These are phyloP conservation scores for Aricia artaxerxes DNA, from an alignment of 2,888 invertebrate genomes.

Conservation along the genomic window DNA sequence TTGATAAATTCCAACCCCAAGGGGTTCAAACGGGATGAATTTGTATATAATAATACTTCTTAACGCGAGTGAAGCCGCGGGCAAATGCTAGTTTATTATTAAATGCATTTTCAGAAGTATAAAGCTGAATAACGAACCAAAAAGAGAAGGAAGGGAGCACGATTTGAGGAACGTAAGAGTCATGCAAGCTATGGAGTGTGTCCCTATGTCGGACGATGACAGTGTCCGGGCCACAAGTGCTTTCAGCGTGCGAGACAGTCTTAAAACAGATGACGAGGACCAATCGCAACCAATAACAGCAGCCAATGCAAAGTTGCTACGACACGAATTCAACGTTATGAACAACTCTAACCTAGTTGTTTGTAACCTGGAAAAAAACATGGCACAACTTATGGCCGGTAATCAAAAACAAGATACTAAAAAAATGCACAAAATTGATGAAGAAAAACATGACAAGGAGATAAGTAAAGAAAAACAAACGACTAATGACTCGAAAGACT, in stretches of 20 bases:
- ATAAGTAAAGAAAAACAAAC: conserved; percentile 45
- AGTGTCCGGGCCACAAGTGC: conserved; percentile 76
- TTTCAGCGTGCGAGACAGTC: conserved; percentile 73
- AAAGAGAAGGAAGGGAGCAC: conserved; percentile 62
- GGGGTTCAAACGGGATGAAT: no score
- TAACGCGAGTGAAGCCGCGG: no score
- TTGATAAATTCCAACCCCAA: no score
- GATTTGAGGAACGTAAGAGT: conserved; percentile 64
- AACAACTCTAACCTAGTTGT: conserved; percentile 75
- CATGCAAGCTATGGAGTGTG: conserved; percentile 68
- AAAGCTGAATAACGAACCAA: conserved; percentile 56
- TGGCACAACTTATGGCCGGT: conserved; percentile 69
- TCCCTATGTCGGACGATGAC: conserved; percentile 75
- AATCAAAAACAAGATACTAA: conserved; percentile 65
- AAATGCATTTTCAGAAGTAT: conserved; percentile 45
- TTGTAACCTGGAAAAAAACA: conserved; percentile 73
- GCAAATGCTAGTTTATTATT: no score
- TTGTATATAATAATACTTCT: no score
- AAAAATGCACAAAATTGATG: conserved; percentile 73
- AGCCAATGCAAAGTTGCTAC: conserved; percentile 68
- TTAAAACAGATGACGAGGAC: conserved; percentile 77
- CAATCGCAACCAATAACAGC: conserved; percentile 71
- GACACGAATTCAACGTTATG: conserved; percentile 74
- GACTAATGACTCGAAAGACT: conserved; percentile 47
- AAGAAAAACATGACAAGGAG: conserved; percentile 61